phyloP scores from a whole-genome alignment of 2,888 invertebrate species.

The Monopis laevigella region DNA sequence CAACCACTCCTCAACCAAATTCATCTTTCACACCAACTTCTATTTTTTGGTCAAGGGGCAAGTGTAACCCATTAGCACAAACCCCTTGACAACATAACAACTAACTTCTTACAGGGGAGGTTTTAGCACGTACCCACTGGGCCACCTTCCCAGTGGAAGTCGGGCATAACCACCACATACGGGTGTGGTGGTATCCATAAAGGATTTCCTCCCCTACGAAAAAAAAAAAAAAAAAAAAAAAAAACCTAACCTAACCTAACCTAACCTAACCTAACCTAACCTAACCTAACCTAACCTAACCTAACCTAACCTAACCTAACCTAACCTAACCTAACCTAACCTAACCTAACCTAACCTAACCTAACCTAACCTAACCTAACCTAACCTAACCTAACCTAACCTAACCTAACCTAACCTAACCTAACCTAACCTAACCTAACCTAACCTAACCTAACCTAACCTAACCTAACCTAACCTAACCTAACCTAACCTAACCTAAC shows the following conservation, averaged over 20 bases:
- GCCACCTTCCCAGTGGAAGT: too few species aligned
- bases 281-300: constrained; percentile 14
- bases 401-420: constrained; percentile 13
- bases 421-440: constrained; percentile 13
- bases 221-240: too few species aligned
- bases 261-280: constrained; percentile 14
- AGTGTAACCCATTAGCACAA: too few species aligned
- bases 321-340: constrained; percentile 13
- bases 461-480: constrained; percentile 13
- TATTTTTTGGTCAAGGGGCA: too few species aligned
- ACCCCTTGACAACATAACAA: too few species aligned
- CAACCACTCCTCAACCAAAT: too few species aligned
- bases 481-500: constrained; percentile 13
- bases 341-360: constrained; percentile 13
- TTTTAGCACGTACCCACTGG: too few species aligned
- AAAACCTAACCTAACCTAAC: constrained; percentile 14
- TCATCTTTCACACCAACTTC: too few species aligned
- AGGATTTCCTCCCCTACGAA: too few species aligned
- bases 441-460: constrained; percentile 13
- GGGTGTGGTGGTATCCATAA: too few species aligned
- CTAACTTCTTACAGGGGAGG: too few species aligned
- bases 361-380: constrained; percentile 13
- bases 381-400: constrained; percentile 13
- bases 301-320: constrained; percentile 13
- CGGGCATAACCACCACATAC: too few species aligned